Evolutionary conservation across 2,113 vertebrate species (phyloP).

Genomic region (Lota lota): DNA sequence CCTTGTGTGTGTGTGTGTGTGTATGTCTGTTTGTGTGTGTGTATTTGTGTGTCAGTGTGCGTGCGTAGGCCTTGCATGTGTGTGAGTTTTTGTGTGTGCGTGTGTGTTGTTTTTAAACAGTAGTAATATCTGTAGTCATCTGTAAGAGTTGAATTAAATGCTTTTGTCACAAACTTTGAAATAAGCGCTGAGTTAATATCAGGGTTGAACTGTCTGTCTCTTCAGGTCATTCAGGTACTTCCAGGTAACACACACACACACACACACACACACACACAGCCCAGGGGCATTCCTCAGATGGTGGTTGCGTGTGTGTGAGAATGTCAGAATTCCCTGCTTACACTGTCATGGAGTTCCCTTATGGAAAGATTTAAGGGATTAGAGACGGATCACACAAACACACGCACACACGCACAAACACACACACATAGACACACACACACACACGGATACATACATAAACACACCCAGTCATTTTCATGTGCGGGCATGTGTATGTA

Average conservation of each 20-base stretch:
- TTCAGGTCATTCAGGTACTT: slow-evolving; percentile 8
- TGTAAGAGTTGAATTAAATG: no score
- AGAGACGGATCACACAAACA: not conserved
- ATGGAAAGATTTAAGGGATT: no score
- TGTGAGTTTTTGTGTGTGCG: not conserved
- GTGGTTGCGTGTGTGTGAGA: slow-evolving; percentile 38
- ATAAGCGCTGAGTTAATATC: no score
- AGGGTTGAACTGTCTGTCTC: slow-evolving; percentile 33
- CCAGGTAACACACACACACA: slow-evolving; percentile 35
- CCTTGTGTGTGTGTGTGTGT: slow-evolving; percentile 10
- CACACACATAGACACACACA: not conserved
- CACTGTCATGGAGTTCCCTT: no score
- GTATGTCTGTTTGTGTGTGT: not conserved
- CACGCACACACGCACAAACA: slow-evolving; percentile 26
- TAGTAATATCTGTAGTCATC: no score
- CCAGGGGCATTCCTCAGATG: slow-evolving; percentile 13
- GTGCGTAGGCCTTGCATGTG: not conserved
- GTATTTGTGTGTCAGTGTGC: not conserved
- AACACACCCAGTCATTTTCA: not conserved
- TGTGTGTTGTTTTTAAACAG: no score
- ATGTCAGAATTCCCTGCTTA: no score
- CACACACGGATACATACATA: not conserved
- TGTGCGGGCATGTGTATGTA: no score
- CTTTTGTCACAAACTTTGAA: no score
- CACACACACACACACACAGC: slow-evolving; percentile 17